Conservation (phyloP, 2,797 vertebrate species). For the Muscicapa striata region DNA sequence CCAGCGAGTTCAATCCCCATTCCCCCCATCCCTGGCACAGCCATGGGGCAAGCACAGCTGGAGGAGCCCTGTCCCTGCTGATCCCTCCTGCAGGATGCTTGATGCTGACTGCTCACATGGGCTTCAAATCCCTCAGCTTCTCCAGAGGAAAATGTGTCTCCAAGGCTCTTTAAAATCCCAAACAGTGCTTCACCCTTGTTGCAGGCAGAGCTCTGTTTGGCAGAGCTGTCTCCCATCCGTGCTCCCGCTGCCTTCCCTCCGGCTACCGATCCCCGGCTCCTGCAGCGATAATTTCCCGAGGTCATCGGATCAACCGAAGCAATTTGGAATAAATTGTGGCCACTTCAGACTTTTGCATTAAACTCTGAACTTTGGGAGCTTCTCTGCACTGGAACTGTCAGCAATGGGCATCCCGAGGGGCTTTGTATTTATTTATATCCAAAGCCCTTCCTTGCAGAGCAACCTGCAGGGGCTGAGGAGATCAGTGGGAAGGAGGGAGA, state of each 20-base stretch:
- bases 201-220: neutral
- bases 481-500: neutral
- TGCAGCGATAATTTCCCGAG: conserved; percentile 29
- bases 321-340: conserved; percentile 60
- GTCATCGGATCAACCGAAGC: conserved; percentile 43
- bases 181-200: rapidly evolving
- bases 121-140: neutral
- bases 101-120: neutral
- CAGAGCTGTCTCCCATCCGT: neutral
- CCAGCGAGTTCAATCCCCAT: neutral
- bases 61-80: too few relatives aligned
- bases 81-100: too few relatives aligned
- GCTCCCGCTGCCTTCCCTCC: neutral
- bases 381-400: neutral
- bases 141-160: neutral
- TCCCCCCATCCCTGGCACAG: too few relatives aligned
- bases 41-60: too few relatives aligned
- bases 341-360: conserved; percentile 53
- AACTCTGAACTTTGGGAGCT: conserved; percentile 56
- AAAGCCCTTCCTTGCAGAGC: neutral
- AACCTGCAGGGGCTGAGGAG: neutral
- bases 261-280: neutral
- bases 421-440: conserved; percentile 46
- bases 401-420: neutral
- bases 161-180: neutral